A percentile compares a stretch with the other conserved stretches of the same genome.
phyloP scores from a whole-genome alignment of 1,140 invertebrate genomes.

The Plectus sambesii region DNA sequence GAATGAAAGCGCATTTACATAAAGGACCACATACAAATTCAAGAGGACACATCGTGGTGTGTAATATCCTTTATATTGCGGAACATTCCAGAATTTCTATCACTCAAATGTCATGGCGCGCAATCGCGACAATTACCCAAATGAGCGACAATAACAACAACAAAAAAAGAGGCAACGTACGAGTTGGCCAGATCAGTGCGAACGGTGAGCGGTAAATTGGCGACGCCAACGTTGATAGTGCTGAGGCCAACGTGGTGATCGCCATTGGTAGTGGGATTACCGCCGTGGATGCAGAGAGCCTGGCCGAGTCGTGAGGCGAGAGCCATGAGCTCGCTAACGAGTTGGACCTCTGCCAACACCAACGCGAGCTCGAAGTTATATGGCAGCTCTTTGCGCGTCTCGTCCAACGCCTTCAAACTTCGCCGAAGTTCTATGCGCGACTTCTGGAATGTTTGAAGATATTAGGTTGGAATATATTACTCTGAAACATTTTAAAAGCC shows the following conservation, averaged over 20 bases:
- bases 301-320: slow-evolving; percentile 26
- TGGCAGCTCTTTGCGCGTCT: slow-evolving; percentile 20
- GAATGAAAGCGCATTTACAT: too few relatives aligned
- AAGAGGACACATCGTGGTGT: too few relatives aligned
- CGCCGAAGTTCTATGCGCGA: slow-evolving; percentile 26
- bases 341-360: slow-evolving; percentile 29
- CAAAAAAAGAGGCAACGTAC: slow-evolving; percentile 3
- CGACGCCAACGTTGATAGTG: slow-evolving; percentile 20
- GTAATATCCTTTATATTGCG: too few relatives aligned
- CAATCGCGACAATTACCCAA: too few relatives aligned
- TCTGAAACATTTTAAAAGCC: too few relatives aligned
- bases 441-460: slow-evolving; percentile 21
- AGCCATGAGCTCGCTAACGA: slow-evolving; percentile 29
- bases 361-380: slow-evolving; percentile 31
- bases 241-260: slow-evolving; percentile 9
- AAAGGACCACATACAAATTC: too few relatives aligned
- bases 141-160: too few relatives aligned
- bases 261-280: neutral
- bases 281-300: slow-evolving; percentile 21
- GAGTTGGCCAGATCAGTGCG: slow-evolving; percentile 29
- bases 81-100: too few relatives aligned
- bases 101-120: too few relatives aligned
- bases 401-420: slow-evolving; percentile 18
- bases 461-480: too few relatives aligned
- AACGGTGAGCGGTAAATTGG: slow-evolving; percentile 21